A percentile compares a stretch with the other conserved stretches of the same genome.
Conservation (phyloP, 37 sponge, comb jelly and placozoan genomes). For the Ephydatia muelleri region DNA sequence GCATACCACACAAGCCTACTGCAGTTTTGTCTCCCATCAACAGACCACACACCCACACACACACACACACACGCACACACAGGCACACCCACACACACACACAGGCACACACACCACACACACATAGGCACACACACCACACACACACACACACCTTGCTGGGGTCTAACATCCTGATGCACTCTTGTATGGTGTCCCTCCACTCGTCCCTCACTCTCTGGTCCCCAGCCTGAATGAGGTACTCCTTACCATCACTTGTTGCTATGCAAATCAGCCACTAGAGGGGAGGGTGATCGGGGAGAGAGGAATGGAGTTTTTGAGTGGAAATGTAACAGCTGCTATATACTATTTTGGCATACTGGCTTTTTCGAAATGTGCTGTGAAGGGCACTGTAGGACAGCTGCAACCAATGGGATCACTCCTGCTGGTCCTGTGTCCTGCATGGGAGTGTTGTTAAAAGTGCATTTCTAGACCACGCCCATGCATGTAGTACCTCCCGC, state of each 20-base stretch:
- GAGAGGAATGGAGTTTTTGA: background rate
- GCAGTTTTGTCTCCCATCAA: background rate
- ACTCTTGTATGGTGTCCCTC: constrained; percentile 55
- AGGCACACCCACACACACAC: no score
- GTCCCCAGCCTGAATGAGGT: constrained; percentile 75
- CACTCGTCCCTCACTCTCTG: constrained; percentile 49
- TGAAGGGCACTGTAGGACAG: constrained; percentile 56
- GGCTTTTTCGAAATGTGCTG: constrained; percentile 46
- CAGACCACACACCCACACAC: no score
- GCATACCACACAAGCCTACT: background rate
- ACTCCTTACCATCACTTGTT: constrained; percentile 39
- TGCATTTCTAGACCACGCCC: background rate
- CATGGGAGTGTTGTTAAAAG: background rate
- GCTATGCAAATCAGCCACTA: constrained; percentile 56
- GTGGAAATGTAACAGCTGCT: background rate
- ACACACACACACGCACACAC: no score
- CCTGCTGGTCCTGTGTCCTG: constrained; percentile 61
- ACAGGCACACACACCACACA: no score
- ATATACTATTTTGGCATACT: constrained; percentile 41
- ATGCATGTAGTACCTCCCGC: constrained; percentile 51
- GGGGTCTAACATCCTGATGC: constrained; percentile 55
- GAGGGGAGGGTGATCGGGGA: background rate
- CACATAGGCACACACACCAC: no score
- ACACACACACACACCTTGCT: constrained; percentile 11
- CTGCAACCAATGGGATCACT: constrained; percentile 51